Percentiles rank a stretch among this genome's conserved stretches.
Conservation (phyloP, 35 echinoderm and acorn worm genomes). For the Patiria miniata region DNA sequence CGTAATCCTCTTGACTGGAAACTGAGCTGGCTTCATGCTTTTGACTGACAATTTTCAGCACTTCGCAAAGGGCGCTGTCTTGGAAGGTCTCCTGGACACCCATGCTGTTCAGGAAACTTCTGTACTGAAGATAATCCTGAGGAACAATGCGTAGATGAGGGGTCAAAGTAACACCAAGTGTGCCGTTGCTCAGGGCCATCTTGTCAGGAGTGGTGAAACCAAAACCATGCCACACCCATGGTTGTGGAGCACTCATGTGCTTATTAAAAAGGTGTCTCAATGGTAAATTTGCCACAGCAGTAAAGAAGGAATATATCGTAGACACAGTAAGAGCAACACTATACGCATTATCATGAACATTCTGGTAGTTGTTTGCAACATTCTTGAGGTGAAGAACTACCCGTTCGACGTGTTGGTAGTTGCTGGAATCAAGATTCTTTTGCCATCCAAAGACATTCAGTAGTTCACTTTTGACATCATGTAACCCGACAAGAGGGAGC, state of each 20-base stretch:
- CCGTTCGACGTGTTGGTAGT: not conserved
- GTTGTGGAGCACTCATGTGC: not conserved
- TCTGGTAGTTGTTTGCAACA: not conserved
- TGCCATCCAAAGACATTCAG: not conserved
- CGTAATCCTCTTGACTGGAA: not conserved
- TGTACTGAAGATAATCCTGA: not conserved
- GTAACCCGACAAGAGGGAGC: not conserved
- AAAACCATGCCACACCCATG: constrained; percentile 57
- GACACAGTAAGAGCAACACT: not conserved
- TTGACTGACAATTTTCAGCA: not conserved
- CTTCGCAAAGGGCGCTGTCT: constrained; percentile 9
- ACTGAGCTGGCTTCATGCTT: not conserved
- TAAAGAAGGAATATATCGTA: constrained; percentile 12
- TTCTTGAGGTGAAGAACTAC: constrained; percentile 16
- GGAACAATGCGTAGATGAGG: constrained; percentile 31
- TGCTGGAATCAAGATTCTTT: not conserved
- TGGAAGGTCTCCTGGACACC: constrained; percentile 13
- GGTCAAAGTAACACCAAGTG: not conserved
- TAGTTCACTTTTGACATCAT: not conserved
- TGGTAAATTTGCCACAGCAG: not conserved
- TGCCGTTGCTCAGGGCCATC: not conserved
- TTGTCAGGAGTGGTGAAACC: constrained; percentile 18
- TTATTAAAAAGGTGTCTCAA: not conserved
- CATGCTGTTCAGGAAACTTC: not conserved
- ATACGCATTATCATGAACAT: not conserved